Evolutionary conservation across 2,888 invertebrate species (phyloP), one percentile per base, ranked within the genome.

Genomic region (Patella caerulea): DNA sequence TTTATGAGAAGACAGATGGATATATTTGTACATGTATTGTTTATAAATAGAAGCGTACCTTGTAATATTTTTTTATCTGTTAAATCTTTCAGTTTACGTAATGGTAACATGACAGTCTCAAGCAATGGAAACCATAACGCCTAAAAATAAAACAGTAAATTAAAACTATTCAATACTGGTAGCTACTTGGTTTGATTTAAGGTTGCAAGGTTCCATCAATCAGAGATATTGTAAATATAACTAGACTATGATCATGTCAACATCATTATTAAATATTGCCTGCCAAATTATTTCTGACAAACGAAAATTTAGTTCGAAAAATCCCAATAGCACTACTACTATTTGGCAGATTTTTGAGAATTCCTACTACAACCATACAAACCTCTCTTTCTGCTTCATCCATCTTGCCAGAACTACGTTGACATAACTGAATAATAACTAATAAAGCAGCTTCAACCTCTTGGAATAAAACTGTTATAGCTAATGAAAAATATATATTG

Each of bases 351-450:
- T 45, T 45, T 45, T 9, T 45, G 45, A 45, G 45, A 7, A 45
- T 45, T 45, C 7, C 45, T 45, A 45, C 9, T 45, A 9, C 45
- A 7, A 45, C 9, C 45, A 45, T 45, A 15, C 82, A 82, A 78
- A 91, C 92, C 90, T 93, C 92, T 79, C 95, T 91, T 78, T 91
- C 91, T 19, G 86, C 86, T 81, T 91, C 92, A 77, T 91, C 91
- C 88, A 92, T 90, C 83, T 90, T 92, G 78, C 87, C 86, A n/a
- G 92, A 92, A 80, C 92, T 92, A 76, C 93, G 89, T 86, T 93
- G 93, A 83, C 93, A 93, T 72, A 93, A 88, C 78, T 93, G 92
- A 24, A 93, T 90, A 69, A 92, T 87, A 29, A 91, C 89, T 53
- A 89, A 78, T 53, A 90, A 81, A 17, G 85, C 83, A n/a, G 88